Base-by-base conservation (phyloP, 2,888 invertebrate species). In the Drosophila melanosoma region DNA sequence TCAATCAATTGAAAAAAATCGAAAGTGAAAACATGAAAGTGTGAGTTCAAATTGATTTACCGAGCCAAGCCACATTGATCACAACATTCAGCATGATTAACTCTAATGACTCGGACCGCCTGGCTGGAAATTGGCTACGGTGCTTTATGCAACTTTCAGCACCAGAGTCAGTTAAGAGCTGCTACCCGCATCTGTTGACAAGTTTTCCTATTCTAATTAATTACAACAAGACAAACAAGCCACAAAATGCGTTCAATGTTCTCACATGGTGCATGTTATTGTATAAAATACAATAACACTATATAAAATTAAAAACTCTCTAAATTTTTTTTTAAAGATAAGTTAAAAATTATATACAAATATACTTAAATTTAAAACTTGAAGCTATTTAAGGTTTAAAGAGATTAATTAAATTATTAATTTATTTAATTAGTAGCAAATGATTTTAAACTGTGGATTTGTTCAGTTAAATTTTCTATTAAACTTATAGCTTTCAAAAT, bases 11-110 rank as follows among this genome's bases (percentile, higher is more conserved):
- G 79, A 32, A 20, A 42, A 17, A 42, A 64, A 71, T 85, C 74
- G 88, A 86, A 89, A 87, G 90, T 87, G 90, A 86, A 87, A 84
- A 85, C 72, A 74, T 76, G 90, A 86, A 87, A 89, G 90, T 89
- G 79, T 83, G 79, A 89, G 89, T 79, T 51, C 59, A 79, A 87
- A 81, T 81, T 83, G 83, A 79, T 83, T 86, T 69, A 64, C 81
- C 36, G 15, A 63, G 68, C 61, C 69, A 74, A 82, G 85, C 83
- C 86, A 72, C 83, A 86, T 73, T 88, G 87, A 83, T 85, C 82
- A 63, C 65, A 81, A 73, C 83, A 86, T 83, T 83, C 81, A 83
- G 57, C 33, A 54, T 74, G 83, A 84, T 88, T 88, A 81, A 59
- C 74, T 76, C 72, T 83, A 86, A 84, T 84, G 71, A 73, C 2